Conservation (phyloP, 1,140 invertebrate species). For the Akabosia matsudoensis region DNA sequence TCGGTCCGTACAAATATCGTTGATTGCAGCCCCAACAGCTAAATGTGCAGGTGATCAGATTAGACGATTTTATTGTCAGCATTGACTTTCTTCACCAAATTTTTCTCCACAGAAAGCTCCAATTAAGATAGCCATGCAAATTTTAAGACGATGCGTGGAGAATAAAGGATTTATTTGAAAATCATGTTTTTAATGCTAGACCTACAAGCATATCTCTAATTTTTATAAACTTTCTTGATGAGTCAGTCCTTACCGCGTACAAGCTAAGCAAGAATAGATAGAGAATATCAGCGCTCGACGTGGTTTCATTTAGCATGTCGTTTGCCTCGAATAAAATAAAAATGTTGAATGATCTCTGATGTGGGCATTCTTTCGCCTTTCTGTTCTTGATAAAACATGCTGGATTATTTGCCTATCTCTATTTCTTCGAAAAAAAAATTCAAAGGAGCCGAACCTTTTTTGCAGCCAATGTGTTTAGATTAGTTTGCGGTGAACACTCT, state of each 20-base stretch:
- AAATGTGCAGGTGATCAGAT: neutral
- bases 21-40: no score
- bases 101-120: neutral
- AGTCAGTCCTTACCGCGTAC: no score
- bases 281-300: no score
- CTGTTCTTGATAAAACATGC: neutral
- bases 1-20: no score
- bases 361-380: neutral
- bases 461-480: neutral
- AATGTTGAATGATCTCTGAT: no score
- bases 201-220: no score
- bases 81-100: neutral
- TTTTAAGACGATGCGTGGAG: neutral
- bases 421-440: conserved; percentile 2
- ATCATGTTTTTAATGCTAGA: conserved; percentile 12
- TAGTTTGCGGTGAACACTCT: neutral
- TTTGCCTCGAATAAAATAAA: neutral
- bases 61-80: neutral
- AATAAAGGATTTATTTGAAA: conserved; percentile 1
- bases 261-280: no score
- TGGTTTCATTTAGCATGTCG: no score
- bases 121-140: conserved; percentile 21
- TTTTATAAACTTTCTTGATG: no score
- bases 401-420: neutral
- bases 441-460: conserved; percentile 15